Conservation (phyloP, 1,140 invertebrate species). For the Anastrepha ludens region DNA sequence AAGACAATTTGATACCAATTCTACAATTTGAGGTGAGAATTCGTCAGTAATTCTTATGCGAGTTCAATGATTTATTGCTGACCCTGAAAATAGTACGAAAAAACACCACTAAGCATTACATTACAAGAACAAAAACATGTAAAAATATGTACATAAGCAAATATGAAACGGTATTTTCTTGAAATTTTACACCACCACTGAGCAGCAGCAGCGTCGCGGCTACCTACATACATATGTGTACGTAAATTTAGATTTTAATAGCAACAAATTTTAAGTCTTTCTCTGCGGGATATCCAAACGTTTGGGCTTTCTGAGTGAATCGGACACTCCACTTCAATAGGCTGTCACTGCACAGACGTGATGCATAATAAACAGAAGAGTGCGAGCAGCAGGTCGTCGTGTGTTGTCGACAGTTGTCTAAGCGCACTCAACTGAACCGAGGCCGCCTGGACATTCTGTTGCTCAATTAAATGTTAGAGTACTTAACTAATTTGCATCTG, state of each 20-base stretch:
- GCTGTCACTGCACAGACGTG: not conserved
- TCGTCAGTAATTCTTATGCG: not conserved
- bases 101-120: conserved; percentile 1
- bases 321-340: not conserved
- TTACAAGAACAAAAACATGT: conserved; percentile 22
- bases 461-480: conserved; percentile 48
- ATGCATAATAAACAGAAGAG: not conserved
- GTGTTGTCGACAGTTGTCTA: not conserved
- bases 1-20: conserved; percentile 26
- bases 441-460: conserved; percentile 1
- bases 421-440: not conserved
- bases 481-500: conserved; percentile 51
- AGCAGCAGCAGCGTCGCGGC: not conserved
- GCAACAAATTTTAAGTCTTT: not conserved
- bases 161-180: not conserved
- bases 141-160: not conserved
- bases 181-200: not conserved
- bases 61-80: conserved; percentile 50
- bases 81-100: conserved; percentile 15
- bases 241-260: conserved; percentile 23
- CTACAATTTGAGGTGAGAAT: conserved; percentile 29
- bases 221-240: not conserved
- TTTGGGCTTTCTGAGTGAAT: not conserved
- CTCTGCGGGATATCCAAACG: not conserved
- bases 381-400: not conserved